Conservation (phyloP, 1,140 invertebrate species). For the Doryteuthis pealeii region DNA sequence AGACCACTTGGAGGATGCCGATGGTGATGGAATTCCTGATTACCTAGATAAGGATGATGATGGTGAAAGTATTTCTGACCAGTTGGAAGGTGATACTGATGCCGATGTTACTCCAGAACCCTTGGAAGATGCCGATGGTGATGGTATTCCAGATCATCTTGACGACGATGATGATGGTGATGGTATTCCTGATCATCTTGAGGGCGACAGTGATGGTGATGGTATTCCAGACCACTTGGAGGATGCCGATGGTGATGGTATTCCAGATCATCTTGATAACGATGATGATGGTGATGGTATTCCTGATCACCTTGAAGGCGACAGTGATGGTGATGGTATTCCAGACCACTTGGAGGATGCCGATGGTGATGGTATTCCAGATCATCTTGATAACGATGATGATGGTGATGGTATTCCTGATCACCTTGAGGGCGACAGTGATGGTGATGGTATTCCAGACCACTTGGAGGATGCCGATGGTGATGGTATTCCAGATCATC, state of each 20-base stretch:
- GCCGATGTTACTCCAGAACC: conserved; percentile 47
- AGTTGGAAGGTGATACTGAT: conserved; percentile 42
- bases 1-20: conserved; percentile 35
- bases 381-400: conserved; percentile 23
- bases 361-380: conserved; percentile 45
- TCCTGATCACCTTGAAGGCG: conserved; percentile 29
- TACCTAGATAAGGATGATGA: conserved; percentile 43
- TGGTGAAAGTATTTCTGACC: conserved; percentile 48
- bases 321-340: conserved; percentile 37
- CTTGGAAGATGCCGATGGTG: conserved; percentile 41
- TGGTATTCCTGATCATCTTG: conserved; percentile 51
- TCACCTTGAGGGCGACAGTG: conserved; percentile 38
- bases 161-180: conserved; percentile 48
- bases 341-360: conserved; percentile 28
- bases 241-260: conserved; percentile 36
- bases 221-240: conserved; percentile 41
- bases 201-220: conserved; percentile 37
- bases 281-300: conserved; percentile 43
- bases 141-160: conserved; percentile 48
- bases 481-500: conserved; percentile 48
- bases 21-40: conserved; percentile 53
- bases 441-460: conserved; percentile 50
- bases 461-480: conserved; percentile 40
- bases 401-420: conserved; percentile 46
- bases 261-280: conserved; percentile 36